phyloP scores from a whole-genome alignment of 2,888 invertebrate genomes.

The Norana najaformis region DNA sequence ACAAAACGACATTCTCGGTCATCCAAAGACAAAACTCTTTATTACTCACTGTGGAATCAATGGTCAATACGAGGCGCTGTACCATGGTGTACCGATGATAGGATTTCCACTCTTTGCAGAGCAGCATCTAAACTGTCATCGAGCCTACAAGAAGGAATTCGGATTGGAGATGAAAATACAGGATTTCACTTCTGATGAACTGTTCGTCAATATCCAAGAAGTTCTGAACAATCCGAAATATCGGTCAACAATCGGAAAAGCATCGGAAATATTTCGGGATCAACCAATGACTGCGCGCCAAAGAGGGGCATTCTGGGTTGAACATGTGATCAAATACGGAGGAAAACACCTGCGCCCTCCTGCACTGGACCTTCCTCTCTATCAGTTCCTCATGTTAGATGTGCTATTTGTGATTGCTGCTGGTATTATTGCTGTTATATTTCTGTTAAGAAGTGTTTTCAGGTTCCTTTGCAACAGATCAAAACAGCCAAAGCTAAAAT shows the following conservation, averaged over 20 bases:
- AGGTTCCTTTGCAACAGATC: neutral
- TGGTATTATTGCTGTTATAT: neutral
- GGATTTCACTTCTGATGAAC: slow-evolving; percentile 33
- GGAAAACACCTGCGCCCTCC: slow-evolving; percentile 45
- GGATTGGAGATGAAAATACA: slow-evolving; percentile 22
- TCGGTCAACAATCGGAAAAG: slow-evolving; percentile 40
- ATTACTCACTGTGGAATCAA: slow-evolving; percentile 36
- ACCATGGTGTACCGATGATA: slow-evolving; percentile 34
- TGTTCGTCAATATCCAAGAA: slow-evolving; percentile 39
- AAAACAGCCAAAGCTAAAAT: neutral
- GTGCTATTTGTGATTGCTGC: neutral
- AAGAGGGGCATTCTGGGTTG: slow-evolving; percentile 47
- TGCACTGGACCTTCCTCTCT: slow-evolving; percentile 44
- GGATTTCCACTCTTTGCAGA: slow-evolving; percentile 32
- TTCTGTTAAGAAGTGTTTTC: neutral
- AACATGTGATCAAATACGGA: slow-evolving; percentile 49
- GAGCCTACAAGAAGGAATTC: slow-evolving; percentile 21
- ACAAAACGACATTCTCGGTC: slow-evolving; percentile 33
- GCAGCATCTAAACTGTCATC: slow-evolving; percentile 26
- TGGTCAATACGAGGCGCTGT: slow-evolving; percentile 32
- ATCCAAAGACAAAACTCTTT: slow-evolving; percentile 27
- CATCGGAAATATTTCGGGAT: slow-evolving; percentile 40
- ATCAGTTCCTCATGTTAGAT: slow-evolving; percentile 46
- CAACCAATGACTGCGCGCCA: slow-evolving; percentile 40
- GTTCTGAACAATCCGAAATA: slow-evolving; percentile 41